Evolutionary conservation across 53 echinoderm and acorn worm genomes (phyloP).

Genomic region (Luidia sarsii): DNA sequence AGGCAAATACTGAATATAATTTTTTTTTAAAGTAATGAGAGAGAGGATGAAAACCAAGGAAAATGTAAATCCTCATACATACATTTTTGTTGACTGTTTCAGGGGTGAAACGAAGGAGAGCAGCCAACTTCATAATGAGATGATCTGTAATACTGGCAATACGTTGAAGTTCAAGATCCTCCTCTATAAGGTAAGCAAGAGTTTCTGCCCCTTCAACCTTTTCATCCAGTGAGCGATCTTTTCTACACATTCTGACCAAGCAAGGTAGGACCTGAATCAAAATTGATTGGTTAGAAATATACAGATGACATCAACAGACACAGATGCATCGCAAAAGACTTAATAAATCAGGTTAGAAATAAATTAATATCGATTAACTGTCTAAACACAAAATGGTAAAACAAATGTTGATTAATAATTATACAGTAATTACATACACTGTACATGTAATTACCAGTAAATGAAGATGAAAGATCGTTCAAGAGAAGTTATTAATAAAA

Average conservation of each 20-base stretch:
- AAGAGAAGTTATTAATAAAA: too few relatives aligned
- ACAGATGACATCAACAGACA: too few relatives aligned
- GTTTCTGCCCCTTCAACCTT: slow-evolving; percentile 94
- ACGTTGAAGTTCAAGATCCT: slow-evolving; percentile 82
- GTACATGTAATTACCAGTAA: too few relatives aligned
- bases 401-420: too few relatives aligned
- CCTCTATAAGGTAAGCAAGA: slow-evolving; percentile 85
- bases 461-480: too few relatives aligned
- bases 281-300: too few relatives aligned
- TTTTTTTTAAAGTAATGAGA: neutral
- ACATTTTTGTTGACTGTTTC: slow-evolving; percentile 64
- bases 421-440: too few relatives aligned
- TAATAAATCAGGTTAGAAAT: too few relatives aligned
- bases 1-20: too few relatives aligned
- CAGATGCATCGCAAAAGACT: too few relatives aligned
- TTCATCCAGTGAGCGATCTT: slow-evolving; percentile 76
- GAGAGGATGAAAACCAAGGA: neutral
- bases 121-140: slow-evolving; percentile 85
- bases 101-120: slow-evolving; percentile 67
- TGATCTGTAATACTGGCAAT: slow-evolving; percentile 96
- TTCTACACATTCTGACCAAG: slow-evolving; percentile 96
- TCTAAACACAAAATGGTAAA: too few relatives aligned
- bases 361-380: too few relatives aligned
- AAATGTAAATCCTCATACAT: slow-evolving; percentile 2
- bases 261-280: slow-evolving; percentile 90